Evolutionary conservation across 2,888 invertebrate species (phyloP).

Genomic region (Itoplectis maculator): DNA sequence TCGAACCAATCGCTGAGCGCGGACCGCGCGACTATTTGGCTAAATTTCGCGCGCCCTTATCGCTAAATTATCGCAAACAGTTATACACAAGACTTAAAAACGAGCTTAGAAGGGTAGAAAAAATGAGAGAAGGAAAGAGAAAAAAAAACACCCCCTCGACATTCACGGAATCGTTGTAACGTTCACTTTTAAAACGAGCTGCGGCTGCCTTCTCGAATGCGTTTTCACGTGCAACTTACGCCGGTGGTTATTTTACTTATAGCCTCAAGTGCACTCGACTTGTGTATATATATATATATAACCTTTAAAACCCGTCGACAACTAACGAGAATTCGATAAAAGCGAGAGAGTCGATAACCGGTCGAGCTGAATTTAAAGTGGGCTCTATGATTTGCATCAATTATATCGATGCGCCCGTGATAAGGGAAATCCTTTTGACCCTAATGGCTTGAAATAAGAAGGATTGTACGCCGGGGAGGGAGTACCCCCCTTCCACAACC

Average conservation of each 20-base stretch:
- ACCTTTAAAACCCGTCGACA: conserved; percentile 3
- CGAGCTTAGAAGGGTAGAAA: background rate
- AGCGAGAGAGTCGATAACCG: conserved; percentile 2
- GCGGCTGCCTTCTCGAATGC: conserved; percentile 30
- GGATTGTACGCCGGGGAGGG: too few relatives aligned
- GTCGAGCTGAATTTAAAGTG: background rate
- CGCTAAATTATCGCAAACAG: background rate
- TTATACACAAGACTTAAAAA: conserved; percentile 16
- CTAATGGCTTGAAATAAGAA: background rate
- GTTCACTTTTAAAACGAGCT: conserved; percentile 45
- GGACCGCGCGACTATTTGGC: background rate
- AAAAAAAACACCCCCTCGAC: conserved; percentile 16
- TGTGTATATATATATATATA: background rate
- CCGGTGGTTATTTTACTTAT: conserved; percentile 57
- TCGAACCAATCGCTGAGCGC: conserved; percentile 13
- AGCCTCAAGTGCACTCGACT: conserved; percentile 49
- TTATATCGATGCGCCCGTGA: background rate
- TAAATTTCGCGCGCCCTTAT: background rate
- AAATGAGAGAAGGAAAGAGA: background rate
- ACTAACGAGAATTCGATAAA: conserved; percentile 12
- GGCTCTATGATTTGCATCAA: background rate
- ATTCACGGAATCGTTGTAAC: conserved; percentile 57
- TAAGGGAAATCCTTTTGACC: background rate
- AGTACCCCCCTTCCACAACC: too few relatives aligned
- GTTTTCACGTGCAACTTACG: conserved; percentile 41